Evolutionary conservation across 2,888 invertebrate genomes (phyloP).

Genomic region (Acronicta aceris): DNA sequence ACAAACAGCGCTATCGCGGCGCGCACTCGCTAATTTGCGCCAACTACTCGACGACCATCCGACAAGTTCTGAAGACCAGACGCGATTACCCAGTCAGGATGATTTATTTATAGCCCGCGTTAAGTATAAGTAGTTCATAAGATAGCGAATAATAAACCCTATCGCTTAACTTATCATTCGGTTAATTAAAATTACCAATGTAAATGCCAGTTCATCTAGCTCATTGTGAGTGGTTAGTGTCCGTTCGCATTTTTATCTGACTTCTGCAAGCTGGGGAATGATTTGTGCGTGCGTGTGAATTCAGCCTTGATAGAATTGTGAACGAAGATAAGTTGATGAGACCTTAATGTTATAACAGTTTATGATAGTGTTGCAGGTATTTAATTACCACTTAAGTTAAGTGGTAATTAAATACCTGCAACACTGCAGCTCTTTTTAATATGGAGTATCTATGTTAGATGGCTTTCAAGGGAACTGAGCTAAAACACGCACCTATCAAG

Average conservation of each 20-base stretch:
- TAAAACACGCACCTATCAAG: slow-evolving; percentile 19
- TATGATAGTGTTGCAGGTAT: slow-evolving; percentile 24
- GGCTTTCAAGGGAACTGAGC: not conserved
- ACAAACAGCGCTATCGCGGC: slow-evolving; percentile 83
- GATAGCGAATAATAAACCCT: slow-evolving; percentile 49
- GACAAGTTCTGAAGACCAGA: slow-evolving; percentile 78
- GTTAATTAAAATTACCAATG: slow-evolving; percentile 58
- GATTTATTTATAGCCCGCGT: slow-evolving; percentile 78
- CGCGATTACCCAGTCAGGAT: slow-evolving; percentile 80
- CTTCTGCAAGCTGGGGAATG: slow-evolving; percentile 24
- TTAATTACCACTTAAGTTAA: slow-evolving; percentile 31
- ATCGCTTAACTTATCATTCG: slow-evolving; percentile 50
- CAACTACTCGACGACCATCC: slow-evolving; percentile 78
- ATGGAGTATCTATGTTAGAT: not conserved
- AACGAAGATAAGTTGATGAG: slow-evolving; percentile 24
- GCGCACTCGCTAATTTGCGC: slow-evolving; percentile 87
- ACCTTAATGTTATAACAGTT: slow-evolving; percentile 15
- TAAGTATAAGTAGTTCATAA: slow-evolving; percentile 54
- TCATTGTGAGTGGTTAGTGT: slow-evolving; percentile 51
- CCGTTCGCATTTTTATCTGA: slow-evolving; percentile 47
- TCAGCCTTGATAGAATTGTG: slow-evolving; percentile 15
- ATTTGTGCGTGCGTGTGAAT: slow-evolving; percentile 28
- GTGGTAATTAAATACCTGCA: too few species aligned
- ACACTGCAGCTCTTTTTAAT: too few species aligned
- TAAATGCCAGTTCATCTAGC: slow-evolving; percentile 54